These are phyloP conservation scores for Drosophila ercepeae DNA, from an alignment of 1,140 invertebrate species.

Conservation along the genomic window DNA sequence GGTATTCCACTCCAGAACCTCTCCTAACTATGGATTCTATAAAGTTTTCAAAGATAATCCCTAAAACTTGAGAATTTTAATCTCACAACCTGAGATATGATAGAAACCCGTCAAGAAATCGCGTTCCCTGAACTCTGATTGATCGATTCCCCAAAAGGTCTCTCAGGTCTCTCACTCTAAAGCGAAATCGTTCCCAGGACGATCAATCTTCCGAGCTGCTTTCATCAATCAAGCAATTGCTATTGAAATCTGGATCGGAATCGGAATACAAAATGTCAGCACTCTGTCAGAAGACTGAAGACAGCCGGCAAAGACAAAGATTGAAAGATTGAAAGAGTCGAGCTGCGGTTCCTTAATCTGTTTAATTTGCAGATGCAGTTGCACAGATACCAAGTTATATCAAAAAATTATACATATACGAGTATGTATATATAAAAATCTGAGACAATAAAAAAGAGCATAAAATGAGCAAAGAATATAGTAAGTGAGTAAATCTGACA, in stretches of 20 bases:
- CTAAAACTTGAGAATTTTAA: too few relatives aligned
- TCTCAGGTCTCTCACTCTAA: conserved; percentile 12
- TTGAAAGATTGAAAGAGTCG: conserved; percentile 19
- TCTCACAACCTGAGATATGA: neutral
- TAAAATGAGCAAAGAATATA: conserved; percentile 40
- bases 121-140: conserved; percentile 8
- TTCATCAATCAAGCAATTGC: conserved; percentile 61
- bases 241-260: conserved; percentile 66
- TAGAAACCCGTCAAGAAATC: neutral
- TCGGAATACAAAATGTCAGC: conserved; percentile 64
- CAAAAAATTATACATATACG: too few relatives aligned
- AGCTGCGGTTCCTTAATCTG: conserved; percentile 32
- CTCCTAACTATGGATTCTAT: too few relatives aligned
- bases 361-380: conserved; percentile 47
- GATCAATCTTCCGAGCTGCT: conserved; percentile 60
- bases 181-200: conserved; percentile 8
- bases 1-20: too few relatives aligned
- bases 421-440: neutral
- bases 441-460: conserved; percentile 34
- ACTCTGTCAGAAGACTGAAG: conserved; percentile 53
- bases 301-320: conserved; percentile 14
- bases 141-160: conserved; percentile 28
- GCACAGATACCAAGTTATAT: conserved; percentile 21
- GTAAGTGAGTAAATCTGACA: conserved; percentile 55
- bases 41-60: too few relatives aligned